These are phyloP conservation scores for Triops cancriformis DNA, from an alignment of 1,140 invertebrate species.

Conservation along the genomic window DNA sequence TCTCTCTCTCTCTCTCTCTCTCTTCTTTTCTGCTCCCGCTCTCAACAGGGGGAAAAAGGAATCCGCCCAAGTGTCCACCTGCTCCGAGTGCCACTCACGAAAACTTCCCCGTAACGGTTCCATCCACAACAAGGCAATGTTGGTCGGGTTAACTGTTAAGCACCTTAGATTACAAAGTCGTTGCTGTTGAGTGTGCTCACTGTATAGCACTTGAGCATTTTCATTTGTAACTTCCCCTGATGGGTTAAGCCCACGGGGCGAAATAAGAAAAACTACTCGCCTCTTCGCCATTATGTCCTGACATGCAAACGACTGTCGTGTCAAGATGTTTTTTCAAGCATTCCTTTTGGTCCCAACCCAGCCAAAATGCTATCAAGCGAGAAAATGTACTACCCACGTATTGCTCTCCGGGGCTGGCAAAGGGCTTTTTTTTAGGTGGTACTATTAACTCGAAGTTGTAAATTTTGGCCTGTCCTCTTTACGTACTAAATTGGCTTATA, in stretches of 20 bases:
- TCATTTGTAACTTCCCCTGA: too few relatives aligned
- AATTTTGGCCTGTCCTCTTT: not conserved
- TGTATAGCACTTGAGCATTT: too few relatives aligned
- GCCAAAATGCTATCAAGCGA: not conserved
- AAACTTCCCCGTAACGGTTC: too few relatives aligned
- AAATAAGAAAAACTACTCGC: not conserved
- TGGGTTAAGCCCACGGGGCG: not conserved
- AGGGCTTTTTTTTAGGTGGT: not conserved
- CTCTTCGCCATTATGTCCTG: not conserved
- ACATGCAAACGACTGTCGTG: not conserved
- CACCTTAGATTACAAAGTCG: too few relatives aligned
- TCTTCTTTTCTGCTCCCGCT: too few relatives aligned
- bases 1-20: not conserved
- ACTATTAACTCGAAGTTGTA: not conserved
- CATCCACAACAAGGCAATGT: too few relatives aligned
- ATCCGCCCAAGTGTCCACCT: slow-evolving; percentile 6
- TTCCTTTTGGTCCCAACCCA: not conserved
- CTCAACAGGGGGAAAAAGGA: not conserved
- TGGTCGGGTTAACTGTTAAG: too few relatives aligned
- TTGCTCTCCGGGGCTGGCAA: not conserved
- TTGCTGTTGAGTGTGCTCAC: too few relatives aligned
- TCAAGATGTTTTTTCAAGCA: not conserved
- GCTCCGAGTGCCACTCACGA: not conserved
- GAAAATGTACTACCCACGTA: not conserved
- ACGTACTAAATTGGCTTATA: not conserved